Conservation (phyloP, 2,888 invertebrate genomes). For the Peribatodes rhomboidaria region DNA sequence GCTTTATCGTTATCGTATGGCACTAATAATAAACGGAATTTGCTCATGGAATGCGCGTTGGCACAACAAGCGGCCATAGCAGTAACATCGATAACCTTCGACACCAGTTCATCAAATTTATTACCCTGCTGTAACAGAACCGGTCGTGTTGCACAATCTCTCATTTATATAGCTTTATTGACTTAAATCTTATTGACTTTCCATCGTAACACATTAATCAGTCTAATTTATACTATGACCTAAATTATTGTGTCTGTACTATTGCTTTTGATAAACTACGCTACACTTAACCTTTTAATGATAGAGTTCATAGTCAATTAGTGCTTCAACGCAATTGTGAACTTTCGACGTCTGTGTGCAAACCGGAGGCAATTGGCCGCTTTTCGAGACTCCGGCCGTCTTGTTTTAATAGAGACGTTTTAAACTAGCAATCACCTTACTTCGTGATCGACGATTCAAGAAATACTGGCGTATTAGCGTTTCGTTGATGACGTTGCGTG, state of each 20-base stretch:
- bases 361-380: slow-evolving; percentile 72
- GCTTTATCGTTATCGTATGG: slow-evolving; percentile 83
- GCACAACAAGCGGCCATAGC: slow-evolving; percentile 62
- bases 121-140: slow-evolving; percentile 56
- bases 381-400: slow-evolving; percentile 59
- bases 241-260: slow-evolving; percentile 59
- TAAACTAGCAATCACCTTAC: slow-evolving; percentile 61
- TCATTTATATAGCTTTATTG: slow-evolving; percentile 34
- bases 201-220: slow-evolving; percentile 45
- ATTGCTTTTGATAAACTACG: slow-evolving; percentile 63
- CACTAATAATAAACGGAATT: slow-evolving; percentile 80
- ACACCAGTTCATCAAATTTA: slow-evolving; percentile 64
- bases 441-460: slow-evolving; percentile 55
- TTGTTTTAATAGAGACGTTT: slow-evolving; percentile 65
- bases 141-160: slow-evolving; percentile 49
- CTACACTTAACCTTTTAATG: slow-evolving; percentile 77
- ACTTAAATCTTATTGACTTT: slow-evolving; percentile 19
- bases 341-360: slow-evolving; percentile 71
- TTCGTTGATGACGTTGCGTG: slow-evolving; percentile 52
- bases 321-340: slow-evolving; percentile 75
- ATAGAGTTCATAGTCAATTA: slow-evolving; percentile 78
- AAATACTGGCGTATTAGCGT: slow-evolving; percentile 38
- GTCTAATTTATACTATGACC: slow-evolving; percentile 51
- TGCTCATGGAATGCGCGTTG: slow-evolving; percentile 67
- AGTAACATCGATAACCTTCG: slow-evolving; percentile 74